Evolutionary conservation across 2,113 vertebrate species (phyloP).

Genomic region (Sinocyclocheilus rhinocerous): DNA sequence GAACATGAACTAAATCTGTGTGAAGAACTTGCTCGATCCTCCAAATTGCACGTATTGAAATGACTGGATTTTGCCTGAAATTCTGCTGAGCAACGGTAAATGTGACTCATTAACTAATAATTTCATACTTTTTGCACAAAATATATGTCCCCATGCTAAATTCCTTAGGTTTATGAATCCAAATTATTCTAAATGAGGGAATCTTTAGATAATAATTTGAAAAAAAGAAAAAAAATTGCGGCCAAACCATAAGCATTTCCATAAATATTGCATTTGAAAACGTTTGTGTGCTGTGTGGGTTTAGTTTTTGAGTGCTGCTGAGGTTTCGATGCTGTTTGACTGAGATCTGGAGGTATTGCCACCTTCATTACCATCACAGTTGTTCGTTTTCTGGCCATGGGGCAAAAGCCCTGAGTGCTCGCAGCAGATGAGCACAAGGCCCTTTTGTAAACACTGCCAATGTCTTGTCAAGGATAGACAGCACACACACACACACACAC

Average conservation of each 20-base stretch:
- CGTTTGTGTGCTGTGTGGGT: not conserved
- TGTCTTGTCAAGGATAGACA: conserved; percentile 50
- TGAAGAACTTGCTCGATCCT: too few relatives aligned
- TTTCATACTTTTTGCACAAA: too few relatives aligned
- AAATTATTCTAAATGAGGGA: not conserved
- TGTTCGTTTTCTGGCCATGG: conserved; percentile 49
- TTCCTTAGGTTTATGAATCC: not conserved
- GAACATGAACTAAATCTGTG: too few relatives aligned
- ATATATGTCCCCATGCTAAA: not conserved
- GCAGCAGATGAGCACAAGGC: conserved; percentile 50
- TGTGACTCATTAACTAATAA: too few relatives aligned
- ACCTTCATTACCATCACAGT: conserved; percentile 55
- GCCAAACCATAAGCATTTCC: not conserved
- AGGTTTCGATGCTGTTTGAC: conserved; percentile 27
- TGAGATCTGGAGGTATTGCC: conserved; percentile 43
- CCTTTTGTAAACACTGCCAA: conserved; percentile 56
- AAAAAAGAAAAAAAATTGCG: not conserved
- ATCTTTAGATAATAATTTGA: not conserved
- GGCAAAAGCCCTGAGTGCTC: conserved; percentile 48
- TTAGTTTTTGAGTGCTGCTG: conserved; percentile 22
- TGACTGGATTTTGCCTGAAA: too few relatives aligned
- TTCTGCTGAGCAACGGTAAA: too few relatives aligned
- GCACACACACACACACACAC: conserved; percentile 25
- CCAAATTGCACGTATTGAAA: too few relatives aligned
- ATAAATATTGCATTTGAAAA: not conserved